Evolutionary conservation across 2,888 invertebrate species (phyloP).

Genomic region (Noctua comes): DNA sequence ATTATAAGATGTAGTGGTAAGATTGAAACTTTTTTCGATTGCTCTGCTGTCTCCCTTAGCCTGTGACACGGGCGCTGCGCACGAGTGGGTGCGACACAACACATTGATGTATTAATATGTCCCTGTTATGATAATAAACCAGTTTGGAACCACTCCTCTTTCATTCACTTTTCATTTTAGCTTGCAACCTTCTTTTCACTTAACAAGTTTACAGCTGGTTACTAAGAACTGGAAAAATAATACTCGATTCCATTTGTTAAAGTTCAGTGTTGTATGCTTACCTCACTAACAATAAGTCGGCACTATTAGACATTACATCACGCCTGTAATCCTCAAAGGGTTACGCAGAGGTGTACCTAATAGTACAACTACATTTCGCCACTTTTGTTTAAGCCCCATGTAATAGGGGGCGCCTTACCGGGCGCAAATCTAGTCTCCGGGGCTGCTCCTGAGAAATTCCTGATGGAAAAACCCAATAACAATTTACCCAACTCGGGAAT

Average conservation of each 20-base stretch:
- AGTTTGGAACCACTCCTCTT: slow-evolving; percentile 42
- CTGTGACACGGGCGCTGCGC: slow-evolving; percentile 21
- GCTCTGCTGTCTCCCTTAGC: slow-evolving; percentile 29
- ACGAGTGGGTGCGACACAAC: slow-evolving; percentile 65
- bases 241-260: not conserved
- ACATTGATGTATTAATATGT: slow-evolving; percentile 68
- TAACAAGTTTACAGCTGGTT: slow-evolving; percentile 4
- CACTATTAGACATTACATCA: no score
- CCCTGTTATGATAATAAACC: slow-evolving; percentile 69
- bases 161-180: slow-evolving; percentile 61
- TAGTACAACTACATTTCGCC: no score
- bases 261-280: not conserved
- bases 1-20: not conserved
- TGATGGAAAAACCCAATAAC: no score
- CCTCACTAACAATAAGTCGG: no score
- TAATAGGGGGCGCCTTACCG: no score
- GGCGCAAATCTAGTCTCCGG: no score
- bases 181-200: slow-evolving; percentile 42
- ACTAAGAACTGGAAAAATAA: not conserved
- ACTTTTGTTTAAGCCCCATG: no score
- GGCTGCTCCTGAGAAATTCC: no score
- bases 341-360: no score
- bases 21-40: not conserved
- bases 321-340: no score
- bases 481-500: no score